Percentiles rank a stretch among this genome's conserved stretches.
Conservation (phyloP, 1,140 invertebrate genomes). For the Tachypleus tridentatus region DNA sequence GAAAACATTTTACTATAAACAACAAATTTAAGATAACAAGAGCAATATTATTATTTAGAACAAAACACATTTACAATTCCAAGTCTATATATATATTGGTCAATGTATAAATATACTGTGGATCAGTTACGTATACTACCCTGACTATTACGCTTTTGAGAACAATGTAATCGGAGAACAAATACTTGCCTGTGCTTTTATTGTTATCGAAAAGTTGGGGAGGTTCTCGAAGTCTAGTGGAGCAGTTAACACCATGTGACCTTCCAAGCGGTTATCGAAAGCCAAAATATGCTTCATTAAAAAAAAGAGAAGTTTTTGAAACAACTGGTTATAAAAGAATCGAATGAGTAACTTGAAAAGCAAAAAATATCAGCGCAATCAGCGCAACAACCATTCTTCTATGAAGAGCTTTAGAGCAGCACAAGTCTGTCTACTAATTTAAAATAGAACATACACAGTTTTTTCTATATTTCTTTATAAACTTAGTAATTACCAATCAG, state of each 20-base stretch:
- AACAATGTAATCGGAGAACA: background rate
- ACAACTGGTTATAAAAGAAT: constrained; percentile 2
- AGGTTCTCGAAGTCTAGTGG: constrained; percentile 71
- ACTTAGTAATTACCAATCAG: too few species aligned
- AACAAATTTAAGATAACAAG: too few species aligned
- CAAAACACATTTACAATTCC: too few species aligned
- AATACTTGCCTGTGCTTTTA: constrained; percentile 44
- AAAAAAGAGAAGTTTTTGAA: constrained; percentile 7
- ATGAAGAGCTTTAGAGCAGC: background rate
- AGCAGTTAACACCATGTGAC: constrained; percentile 62
- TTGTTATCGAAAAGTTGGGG: constrained; percentile 61
- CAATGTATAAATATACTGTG: too few species aligned
- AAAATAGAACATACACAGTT: too few species aligned
- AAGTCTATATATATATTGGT: too few species aligned
- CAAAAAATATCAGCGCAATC: background rate
- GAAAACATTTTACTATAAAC: too few species aligned
- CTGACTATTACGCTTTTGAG: too few species aligned
- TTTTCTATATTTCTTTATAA: too few species aligned
- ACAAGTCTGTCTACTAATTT: too few species aligned
- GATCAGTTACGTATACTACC: too few species aligned
- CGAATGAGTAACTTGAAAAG: background rate
- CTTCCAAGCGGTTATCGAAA: constrained; percentile 74
- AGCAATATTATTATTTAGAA: too few species aligned
- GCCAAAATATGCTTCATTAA: constrained; percentile 55
- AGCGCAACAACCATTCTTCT: background rate